Percentiles rank a stretch among this genome's conserved stretches.
These are phyloP conservation scores for Argya squamiceps DNA, from an alignment of 2,797 vertebrate species.

Conservation along the genomic window DNA sequence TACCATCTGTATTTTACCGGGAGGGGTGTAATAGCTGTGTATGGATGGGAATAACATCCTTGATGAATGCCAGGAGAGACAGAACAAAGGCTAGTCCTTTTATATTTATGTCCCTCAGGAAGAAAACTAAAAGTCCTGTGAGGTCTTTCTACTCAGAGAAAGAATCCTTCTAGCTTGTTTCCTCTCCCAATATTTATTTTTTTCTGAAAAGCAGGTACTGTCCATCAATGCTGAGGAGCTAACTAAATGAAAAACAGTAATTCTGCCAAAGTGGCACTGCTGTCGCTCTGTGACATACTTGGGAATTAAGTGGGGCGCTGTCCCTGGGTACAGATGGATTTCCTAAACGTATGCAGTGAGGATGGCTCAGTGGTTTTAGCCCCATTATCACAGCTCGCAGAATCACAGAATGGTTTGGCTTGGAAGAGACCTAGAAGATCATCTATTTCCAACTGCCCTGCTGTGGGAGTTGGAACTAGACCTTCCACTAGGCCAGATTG, in stretches of 20 bases:
- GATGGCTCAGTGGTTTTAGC: not conserved
- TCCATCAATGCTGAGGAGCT: not conserved
- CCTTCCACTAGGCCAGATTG: not conserved
- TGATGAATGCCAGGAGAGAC: not conserved
- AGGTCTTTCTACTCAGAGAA: not conserved
- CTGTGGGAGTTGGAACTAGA: not conserved
- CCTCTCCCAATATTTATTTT: not conserved
- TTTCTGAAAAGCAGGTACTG: not conserved
- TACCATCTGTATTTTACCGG: not conserved
- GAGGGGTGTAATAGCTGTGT: not conserved
- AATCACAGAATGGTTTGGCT: not conserved
- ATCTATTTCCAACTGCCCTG: not conserved
- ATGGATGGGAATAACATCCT: not conserved
- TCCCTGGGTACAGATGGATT: fast-evolving
- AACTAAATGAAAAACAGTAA: not conserved
- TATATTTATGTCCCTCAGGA: not conserved
- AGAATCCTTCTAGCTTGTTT: not conserved
- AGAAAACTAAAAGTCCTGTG: not conserved
- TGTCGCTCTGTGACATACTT: fast-evolving
- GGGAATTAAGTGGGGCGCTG: fast-evolving
- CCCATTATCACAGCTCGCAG: fast-evolving
- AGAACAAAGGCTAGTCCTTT: not conserved
- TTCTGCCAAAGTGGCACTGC: not conserved
- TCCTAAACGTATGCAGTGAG: not conserved
- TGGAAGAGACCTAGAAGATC: not conserved